These are phyloP conservation scores for Pelobates cultripes DNA, from an alignment of 2,797 vertebrate species.

Conservation along the genomic window DNA sequence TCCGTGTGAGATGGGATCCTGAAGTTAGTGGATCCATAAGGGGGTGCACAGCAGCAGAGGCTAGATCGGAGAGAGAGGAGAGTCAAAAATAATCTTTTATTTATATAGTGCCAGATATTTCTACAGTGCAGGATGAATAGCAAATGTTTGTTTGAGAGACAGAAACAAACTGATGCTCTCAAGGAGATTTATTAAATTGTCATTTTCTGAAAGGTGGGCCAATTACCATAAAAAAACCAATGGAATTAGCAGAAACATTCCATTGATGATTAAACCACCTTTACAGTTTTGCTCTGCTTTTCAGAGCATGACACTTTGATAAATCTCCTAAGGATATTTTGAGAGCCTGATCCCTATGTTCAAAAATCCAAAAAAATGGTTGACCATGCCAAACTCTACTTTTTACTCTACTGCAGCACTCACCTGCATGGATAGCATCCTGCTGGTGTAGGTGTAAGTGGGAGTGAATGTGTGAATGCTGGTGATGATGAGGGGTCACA, in stretches of 20 bases:
- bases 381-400: not conserved
- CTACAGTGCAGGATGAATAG: too few species aligned
- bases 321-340: too few species aligned
- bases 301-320: too few species aligned
- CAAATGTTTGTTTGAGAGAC: not conserved
- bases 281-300: too few species aligned
- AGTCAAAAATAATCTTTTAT: not conserved
- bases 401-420: slow-evolving; percentile 46
- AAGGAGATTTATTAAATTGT: too few species aligned
- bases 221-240: too few species aligned
- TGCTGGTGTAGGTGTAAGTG: slow-evolving; percentile 99
- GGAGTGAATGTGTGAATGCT: slow-evolving; percentile 99
- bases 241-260: too few species aligned
- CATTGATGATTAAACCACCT: too few species aligned
- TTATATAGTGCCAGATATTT: too few species aligned
- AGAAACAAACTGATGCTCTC: too few species aligned
- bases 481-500: slow-evolving; percentile 97
- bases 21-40: slow-evolving; percentile 96
- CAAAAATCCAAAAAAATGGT: not conserved
- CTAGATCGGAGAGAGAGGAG: slow-evolving; percentile 70
- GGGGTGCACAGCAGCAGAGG: slow-evolving; percentile 96
- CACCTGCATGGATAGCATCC: slow-evolving; percentile 89
- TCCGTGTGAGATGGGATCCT: slow-evolving; percentile 93
- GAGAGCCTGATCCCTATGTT: too few species aligned
- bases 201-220: too few species aligned